Conservation (phyloP, 2,113 vertebrate genomes). For the Notothenia coriiceps region DNA sequence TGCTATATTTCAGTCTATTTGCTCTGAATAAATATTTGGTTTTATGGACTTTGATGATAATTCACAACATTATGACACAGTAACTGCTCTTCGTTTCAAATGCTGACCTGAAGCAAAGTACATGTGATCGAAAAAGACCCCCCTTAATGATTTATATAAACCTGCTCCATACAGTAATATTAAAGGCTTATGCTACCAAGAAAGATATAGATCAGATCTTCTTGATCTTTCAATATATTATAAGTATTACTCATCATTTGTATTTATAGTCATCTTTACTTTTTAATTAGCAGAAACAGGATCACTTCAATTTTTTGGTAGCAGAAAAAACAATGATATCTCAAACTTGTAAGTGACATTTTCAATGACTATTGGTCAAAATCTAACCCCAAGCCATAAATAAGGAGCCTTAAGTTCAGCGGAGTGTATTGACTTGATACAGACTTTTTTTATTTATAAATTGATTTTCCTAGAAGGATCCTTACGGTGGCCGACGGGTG, state of each 20-base stretch:
- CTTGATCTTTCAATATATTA: constrained; percentile 2
- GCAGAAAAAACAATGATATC: neutral
- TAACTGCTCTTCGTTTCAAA: neutral
- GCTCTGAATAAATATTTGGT: constrained; percentile 76
- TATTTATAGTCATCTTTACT: no score
- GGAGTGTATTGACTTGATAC: neutral
- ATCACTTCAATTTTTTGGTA: neutral
- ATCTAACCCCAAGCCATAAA: neutral
- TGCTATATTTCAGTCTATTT: constrained; percentile 49
- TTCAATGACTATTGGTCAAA: neutral
- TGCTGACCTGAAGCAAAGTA: neutral
- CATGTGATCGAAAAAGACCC: constrained; percentile 11
- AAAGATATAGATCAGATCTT: constrained; percentile 11
- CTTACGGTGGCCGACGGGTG: no score
- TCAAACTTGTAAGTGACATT: neutral
- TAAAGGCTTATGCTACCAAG: constrained; percentile 11
- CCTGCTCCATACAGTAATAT: constrained; percentile 27
- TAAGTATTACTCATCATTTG: constrained; percentile 2
- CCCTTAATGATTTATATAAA: neutral
- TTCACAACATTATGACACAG: neutral
- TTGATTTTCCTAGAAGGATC: no score
- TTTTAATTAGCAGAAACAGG: neutral
- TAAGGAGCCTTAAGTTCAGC: constrained; percentile 7
- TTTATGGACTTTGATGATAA: constrained; percentile 41
- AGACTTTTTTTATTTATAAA: neutral